Evolutionary conservation across 2,113 vertebrate species (phyloP), one percentile per base, ranked within the genome.

Genomic region (Bubalus kerabau): DNA sequence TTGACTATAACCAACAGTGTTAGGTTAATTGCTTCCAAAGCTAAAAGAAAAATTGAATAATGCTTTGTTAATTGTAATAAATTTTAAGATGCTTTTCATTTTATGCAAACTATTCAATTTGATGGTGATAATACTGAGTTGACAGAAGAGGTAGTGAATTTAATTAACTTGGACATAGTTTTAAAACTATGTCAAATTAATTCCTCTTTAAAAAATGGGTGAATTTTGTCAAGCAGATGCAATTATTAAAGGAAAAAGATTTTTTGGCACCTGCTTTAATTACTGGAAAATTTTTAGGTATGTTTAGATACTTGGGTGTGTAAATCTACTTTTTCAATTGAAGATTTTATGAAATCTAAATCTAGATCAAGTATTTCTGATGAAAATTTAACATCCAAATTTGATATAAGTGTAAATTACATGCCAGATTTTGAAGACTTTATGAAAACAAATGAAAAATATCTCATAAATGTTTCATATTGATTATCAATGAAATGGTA

Each of bases 171-270:
- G 23, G 9, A 84, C 4, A 84, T 13, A 54, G 23, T 85, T 98
- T 92, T 92, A 36, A 96, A 97, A 87, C 48, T 81, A 76, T 56
- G 2, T 64, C 52, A 90, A 94, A 84, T 90, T 62, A 83, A 16
- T 80, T 56, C 5, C 87, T 93, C 32, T 76, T 54, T 24, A 9
- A 64, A 76, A 64, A 32, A 82, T 84, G 12, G 85, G 36, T 26
- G 11, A 85, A 54, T 81, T 87, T 95, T 62, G 40, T n/a, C 81
- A 95, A 92, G 84, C 56, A 40, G n/a, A 71, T 80, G 5, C 48
- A 96, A 59, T n/a, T 71, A 32, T 71, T 91, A 93, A 48, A 92
- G 23, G 23, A 97, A 93, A 85, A 43, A 43, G 3, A 87, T 10
- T 80, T 84, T 96, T 64, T 50, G 13, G 10, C 67, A 71, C 40